These are phyloP conservation scores for Drosophila birchii DNA, from an alignment of 2,888 invertebrate genomes.

Conservation along the genomic window DNA sequence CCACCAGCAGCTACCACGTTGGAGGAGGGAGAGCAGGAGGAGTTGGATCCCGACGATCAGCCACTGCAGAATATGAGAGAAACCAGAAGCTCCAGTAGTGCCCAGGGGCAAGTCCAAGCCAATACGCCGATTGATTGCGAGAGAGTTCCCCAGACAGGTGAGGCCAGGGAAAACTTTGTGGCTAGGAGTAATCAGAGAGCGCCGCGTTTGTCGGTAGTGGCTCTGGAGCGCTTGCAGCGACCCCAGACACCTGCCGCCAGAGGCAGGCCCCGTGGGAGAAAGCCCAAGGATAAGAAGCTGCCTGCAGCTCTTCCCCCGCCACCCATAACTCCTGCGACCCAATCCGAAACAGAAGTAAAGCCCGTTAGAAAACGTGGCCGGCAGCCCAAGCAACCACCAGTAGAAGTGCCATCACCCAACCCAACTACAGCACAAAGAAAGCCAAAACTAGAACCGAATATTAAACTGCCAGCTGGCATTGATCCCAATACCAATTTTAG, in stretches of 20 bases:
- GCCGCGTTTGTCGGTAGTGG: slow-evolving; percentile 87
- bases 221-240: slow-evolving; percentile 87
- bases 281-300: slow-evolving; percentile 33
- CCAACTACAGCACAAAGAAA: slow-evolving; percentile 28
- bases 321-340: slow-evolving; percentile 11
- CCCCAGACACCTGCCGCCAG: slow-evolving; percentile 66
- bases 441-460: slow-evolving; percentile 49
- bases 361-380: slow-evolving; percentile 61
- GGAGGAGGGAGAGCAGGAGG: slow-evolving; percentile 4
- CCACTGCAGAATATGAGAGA: slow-evolving; percentile 46
- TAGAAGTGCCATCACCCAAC: slow-evolving; percentile 5
- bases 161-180: slow-evolving; percentile 88
- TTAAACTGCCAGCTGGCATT: slow-evolving; percentile 79
- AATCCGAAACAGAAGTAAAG: slow-evolving; percentile 38
- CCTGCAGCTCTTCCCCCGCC: not conserved
- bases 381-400: slow-evolving; percentile 26
- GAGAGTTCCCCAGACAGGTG: slow-evolving; percentile 89
- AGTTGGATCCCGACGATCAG: slow-evolving; percentile 26
- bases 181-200: slow-evolving; percentile 85
- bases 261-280: slow-evolving; percentile 52
- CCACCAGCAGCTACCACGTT: slow-evolving; percentile 10
- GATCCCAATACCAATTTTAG: slow-evolving; percentile 82
- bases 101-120: slow-evolving; percentile 28
- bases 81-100: slow-evolving; percentile 54
- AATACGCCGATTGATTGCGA: slow-evolving; percentile 85